Evolutionary conservation across 2,888 invertebrate genomes (phyloP).

Genomic region (Euproctis similis): DNA sequence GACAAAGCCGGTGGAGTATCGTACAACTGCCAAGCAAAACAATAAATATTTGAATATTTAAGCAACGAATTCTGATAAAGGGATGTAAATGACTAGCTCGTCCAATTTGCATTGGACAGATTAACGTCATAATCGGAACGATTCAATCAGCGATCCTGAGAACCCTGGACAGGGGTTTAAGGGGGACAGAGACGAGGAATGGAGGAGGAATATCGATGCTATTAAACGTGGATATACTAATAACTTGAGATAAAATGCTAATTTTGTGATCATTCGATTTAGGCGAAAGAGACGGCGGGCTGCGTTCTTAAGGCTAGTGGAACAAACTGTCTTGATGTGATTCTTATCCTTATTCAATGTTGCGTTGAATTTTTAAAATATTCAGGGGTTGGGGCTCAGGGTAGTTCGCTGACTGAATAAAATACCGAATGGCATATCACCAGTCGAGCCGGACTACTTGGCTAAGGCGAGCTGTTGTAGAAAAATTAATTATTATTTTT

Average conservation of each 20-base stretch:
- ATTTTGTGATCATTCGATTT: conserved; percentile 75
- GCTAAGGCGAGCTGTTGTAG: too few relatives aligned
- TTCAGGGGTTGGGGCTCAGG: too few relatives aligned
- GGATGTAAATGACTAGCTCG: conserved; percentile 70
- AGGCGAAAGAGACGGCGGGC: conserved; percentile 46
- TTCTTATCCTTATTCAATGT: too few relatives aligned
- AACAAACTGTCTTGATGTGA: too few relatives aligned
- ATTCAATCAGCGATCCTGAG: conserved; percentile 69
- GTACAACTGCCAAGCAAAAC: conserved; percentile 40
- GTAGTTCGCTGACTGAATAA: too few relatives aligned
- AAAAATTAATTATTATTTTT: too few relatives aligned
- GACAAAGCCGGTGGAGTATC: conserved; percentile 13
- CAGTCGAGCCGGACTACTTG: too few relatives aligned
- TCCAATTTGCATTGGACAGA: conserved; percentile 75
- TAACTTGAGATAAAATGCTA: conserved; percentile 73
- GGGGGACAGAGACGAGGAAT: conserved; percentile 26
- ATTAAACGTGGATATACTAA: conserved; percentile 60
- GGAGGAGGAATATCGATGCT: conserved; percentile 24
- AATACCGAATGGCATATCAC: too few relatives aligned
- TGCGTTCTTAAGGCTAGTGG: conserved; percentile 21
- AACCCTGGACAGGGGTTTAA: conserved; percentile 45
- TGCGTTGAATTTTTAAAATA: too few relatives aligned
- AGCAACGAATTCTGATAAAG: conserved; percentile 64
- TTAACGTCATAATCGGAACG: conserved; percentile 74
- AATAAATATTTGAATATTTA: conserved; percentile 69